Percentiles rank a stretch among this genome's conserved stretches.
phyloP scores from a whole-genome alignment of 2,797 vertebrate genomes.

The Uromys caudimaculatus region DNA sequence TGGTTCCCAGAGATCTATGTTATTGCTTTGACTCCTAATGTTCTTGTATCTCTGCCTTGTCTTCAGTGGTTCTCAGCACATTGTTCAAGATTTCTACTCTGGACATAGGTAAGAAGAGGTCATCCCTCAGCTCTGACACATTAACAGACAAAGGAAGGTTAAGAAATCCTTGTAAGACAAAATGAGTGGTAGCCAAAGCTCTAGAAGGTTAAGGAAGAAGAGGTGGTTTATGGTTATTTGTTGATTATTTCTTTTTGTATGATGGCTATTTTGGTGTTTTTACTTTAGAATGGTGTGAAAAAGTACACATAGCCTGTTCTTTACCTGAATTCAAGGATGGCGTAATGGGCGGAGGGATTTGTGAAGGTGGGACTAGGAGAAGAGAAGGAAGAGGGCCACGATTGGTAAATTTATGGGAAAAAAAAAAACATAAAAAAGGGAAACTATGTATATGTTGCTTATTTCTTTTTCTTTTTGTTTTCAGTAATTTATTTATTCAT shows the following conservation, averaged over 20 bases:
- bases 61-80: neutral
- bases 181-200: neutral
- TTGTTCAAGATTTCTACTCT: neutral
- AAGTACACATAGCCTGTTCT: too few relatives aligned
- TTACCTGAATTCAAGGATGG: neutral
- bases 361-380: neutral
- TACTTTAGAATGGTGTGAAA: neutral
- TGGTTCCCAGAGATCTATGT: neutral
- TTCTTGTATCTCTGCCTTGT: neutral
- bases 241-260: neutral
- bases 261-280: neutral
- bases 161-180: neutral
- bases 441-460: neutral
- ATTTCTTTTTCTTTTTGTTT: neutral
- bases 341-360: neutral
- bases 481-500: neutral
- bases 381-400: rapidly evolving
- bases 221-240: neutral
- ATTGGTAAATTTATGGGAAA: neutral
- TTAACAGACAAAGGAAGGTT: neutral
- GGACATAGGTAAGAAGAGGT: neutral
- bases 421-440: neutral
- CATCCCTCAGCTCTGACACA: neutral
- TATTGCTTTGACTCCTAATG: neutral
- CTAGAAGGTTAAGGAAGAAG: neutral